These are phyloP conservation scores for Saiga tatarica DNA, from an alignment of 2,113 vertebrate genomes.

Conservation along the genomic window DNA sequence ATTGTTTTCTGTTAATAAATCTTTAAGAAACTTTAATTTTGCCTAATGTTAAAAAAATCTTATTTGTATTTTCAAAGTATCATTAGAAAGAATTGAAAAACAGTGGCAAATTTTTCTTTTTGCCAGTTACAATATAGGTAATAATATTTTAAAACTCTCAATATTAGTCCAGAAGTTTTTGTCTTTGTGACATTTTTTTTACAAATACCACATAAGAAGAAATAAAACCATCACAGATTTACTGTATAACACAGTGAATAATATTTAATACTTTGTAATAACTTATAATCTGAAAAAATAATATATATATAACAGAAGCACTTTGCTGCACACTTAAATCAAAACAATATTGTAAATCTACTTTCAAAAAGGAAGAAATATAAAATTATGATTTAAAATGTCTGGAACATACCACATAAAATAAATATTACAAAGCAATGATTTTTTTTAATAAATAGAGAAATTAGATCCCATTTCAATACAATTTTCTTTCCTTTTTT, in stretches of 20 bases:
- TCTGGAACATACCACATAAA: conserved; percentile 21
- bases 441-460: conserved; percentile 21
- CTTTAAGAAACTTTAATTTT: conserved; percentile 39
- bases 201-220: neutral
- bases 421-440: neutral
- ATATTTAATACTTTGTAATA: neutral
- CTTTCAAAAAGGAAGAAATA: neutral
- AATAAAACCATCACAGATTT: neutral
- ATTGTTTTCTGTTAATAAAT: neutral
- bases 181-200: neutral
- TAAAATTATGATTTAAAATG: conserved; percentile 23
- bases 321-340: neutral
- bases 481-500: neutral
- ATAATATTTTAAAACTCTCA: conserved; percentile 35
- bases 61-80: conserved; percentile 28
- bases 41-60: neutral
- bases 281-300: neutral
- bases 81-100: conserved; percentile 33
- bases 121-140: neutral
- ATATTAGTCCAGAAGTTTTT: neutral
- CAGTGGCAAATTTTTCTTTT: conserved; percentile 23
- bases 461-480: neutral
- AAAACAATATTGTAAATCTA: neutral
- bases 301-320: neutral
- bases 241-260: neutral